Percentiles rank a stretch among this genome's conserved stretches.
Conservation (phyloP, 1,140 invertebrate genomes). For the Asobara japonica region DNA sequence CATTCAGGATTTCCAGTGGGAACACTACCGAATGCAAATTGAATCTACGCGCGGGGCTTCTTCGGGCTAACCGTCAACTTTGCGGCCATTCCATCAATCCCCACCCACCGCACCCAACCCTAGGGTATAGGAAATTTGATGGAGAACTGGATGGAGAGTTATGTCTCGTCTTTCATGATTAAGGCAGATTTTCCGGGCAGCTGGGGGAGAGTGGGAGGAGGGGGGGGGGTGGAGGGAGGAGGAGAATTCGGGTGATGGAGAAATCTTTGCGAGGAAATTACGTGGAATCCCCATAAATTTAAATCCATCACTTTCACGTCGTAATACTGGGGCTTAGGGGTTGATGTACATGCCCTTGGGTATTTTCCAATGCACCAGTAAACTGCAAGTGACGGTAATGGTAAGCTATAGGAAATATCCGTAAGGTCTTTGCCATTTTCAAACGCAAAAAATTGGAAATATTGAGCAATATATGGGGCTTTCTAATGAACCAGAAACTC, state of each 20-base stretch:
- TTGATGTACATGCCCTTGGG: background rate
- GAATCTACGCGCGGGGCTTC: constrained; percentile 22
- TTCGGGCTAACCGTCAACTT: constrained; percentile 16
- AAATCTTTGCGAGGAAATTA: background rate
- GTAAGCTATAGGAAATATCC: too few relatives aligned
- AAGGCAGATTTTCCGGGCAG: background rate
- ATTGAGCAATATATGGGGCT: too few relatives aligned
- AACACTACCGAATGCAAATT: constrained; percentile 27
- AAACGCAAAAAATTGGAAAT: too few relatives aligned
- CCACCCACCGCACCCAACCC: background rate
- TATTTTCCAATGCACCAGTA: background rate
- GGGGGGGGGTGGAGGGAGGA: too few relatives aligned
- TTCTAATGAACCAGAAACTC: too few relatives aligned
- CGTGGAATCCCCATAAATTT: background rate
- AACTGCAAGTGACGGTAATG: background rate
- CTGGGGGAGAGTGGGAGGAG: too few relatives aligned
- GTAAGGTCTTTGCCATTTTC: too few relatives aligned
- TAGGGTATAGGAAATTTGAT: background rate
- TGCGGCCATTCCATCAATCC: background rate
- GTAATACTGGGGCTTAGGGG: background rate
- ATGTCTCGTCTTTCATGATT: background rate
- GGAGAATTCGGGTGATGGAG: background rate
- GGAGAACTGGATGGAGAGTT: background rate
- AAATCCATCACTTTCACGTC: background rate
- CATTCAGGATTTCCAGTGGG: background rate